These are phyloP conservation scores for Tetramorium alpestre DNA, from an alignment of 1,140 invertebrate genomes.

Conservation along the genomic window DNA sequence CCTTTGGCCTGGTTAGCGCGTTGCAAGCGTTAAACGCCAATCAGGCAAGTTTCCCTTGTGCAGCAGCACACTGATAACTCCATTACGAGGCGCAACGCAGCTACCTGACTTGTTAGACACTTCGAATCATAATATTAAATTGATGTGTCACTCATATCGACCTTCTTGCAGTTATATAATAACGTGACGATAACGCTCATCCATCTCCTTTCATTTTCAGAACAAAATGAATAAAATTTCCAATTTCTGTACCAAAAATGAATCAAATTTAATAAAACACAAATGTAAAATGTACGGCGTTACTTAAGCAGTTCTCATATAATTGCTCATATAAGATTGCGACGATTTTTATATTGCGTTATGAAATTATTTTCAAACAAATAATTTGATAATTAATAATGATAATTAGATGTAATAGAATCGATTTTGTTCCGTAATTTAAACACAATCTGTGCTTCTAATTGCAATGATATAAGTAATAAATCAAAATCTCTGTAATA, in stretches of 20 bases:
- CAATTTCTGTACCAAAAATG: neutral
- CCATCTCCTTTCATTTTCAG: constrained; percentile 26
- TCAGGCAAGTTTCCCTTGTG: constrained; percentile 59
- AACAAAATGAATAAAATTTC: neutral
- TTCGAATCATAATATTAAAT: constrained; percentile 61
- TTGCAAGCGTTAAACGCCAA: constrained; percentile 53
- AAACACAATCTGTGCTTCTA: neutral
- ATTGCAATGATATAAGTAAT: neutral
- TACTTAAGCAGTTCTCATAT: neutral
- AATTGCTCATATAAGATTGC: neutral
- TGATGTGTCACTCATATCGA: constrained; percentile 58
- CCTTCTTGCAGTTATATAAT: constrained; percentile 28
- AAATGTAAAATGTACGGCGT: neutral
- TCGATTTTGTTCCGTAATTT: neutral
- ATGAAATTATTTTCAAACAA: neutral
- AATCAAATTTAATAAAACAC: neutral
- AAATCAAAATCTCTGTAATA: neutral
- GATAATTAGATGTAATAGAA: neutral
- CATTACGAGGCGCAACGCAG: constrained; percentile 42
- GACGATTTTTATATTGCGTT: neutral
- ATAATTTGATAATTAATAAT: neutral
- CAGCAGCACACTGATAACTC: constrained; percentile 54
- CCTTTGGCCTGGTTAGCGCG: constrained; percentile 24
- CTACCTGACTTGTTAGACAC: constrained; percentile 58
- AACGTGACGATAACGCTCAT: neutral